Base-by-base conservation (phyloP, 2,888 invertebrate genomes). In the Drosophila siamana region DNA sequence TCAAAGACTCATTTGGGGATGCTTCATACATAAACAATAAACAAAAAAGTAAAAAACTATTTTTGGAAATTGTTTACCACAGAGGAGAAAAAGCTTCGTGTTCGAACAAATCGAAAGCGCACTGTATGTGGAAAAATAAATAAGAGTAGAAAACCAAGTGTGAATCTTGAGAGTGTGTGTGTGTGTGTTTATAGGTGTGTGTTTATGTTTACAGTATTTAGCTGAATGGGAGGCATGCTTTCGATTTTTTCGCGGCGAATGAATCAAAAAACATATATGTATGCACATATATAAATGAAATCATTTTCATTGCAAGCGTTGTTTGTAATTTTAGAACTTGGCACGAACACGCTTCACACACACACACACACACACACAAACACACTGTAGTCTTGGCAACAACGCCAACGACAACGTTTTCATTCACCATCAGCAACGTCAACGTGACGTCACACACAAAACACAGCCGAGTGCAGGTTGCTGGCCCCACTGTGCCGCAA, bases 241-340 rank as follows among this genome's bases (percentile, higher is more conserved):
- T 81, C 78, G 66, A 80, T 81, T 76, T 83, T 79, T 75, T 79
- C 59, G 48, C 51, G 48, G 47, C 69, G 62, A 80, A 73, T 86
- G 60, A 83, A 75, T 56, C 15, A 71, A 67, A 59, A 19, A 26
- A 16, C 41, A 40, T 16, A 33, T 19, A 36, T 56, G 28, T 9
- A 9, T 28, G 7, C 1, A 28, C 4, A 30, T 9, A 46, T 36
- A 57, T 50, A 65, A 74, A 67, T 69, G 46, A 66, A 80, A 80
- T 63, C 46, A 80, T 77, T 70, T 70, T 46, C 50, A 67, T 62
- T 61, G 63, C 65, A 69, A 51, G 36, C 33, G 60, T 22, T 50
- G n/a, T 60, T 70, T 38, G 80, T 80, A 80, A 83, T 86, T 83
- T 88, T 88, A 83, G 83, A 86, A 86, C 84, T 88, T 88, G 88